Evolutionary conservation across 1,140 invertebrate species (phyloP), one percentile per base, ranked within the genome.

Genomic region (Papilio machaon): DNA sequence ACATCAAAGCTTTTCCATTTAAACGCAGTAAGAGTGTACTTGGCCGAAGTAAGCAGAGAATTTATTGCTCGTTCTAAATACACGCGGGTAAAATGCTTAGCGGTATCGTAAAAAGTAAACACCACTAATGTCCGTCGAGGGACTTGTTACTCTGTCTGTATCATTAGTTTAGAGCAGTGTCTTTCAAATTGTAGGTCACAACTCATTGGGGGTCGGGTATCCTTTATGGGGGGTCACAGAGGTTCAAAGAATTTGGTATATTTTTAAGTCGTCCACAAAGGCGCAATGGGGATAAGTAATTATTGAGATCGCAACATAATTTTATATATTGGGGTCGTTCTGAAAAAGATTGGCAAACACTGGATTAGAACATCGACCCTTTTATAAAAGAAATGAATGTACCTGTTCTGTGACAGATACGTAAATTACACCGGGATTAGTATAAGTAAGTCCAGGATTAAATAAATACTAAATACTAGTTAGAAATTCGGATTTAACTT

Each of bases 101-200:
- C 60, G 64, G 64, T 35, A 67, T 67, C 64, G 64, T 67, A 67
- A 67, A 67, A 67, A 67, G 64, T 67, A 67, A 67, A 67, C 30
- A 67, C 30, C 64, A 38, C 64, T 67, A 67, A 67, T 67, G 64
- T 35, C 30, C 13, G 23, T 67, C 64, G 11, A 35, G 64, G 64
- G 64, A 67, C 23, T 67, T 67, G 30, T 35, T 67, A 67, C 64
- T 15, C 23, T 67, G 64, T 19, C 64, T 35, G 10, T 67, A 67
- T 67, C 64, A 38, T 67, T 38, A 15, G 64, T 67, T 67, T 35
- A 38, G 64, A 38, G 10, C 8, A 8, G 17, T n/a, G 54, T 58
- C 17, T 58, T 58, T 58, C 54, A 58, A 58, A 58, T 58, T 58
- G 54, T 54, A 15, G 17, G 17, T 19, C 8, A 5, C 54, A 17